Percentiles rank a stretch among this genome's conserved stretches.
phyloP scores from a whole-genome alignment of 2,113 vertebrate species.

The Pristiophorus japonicus region DNA sequence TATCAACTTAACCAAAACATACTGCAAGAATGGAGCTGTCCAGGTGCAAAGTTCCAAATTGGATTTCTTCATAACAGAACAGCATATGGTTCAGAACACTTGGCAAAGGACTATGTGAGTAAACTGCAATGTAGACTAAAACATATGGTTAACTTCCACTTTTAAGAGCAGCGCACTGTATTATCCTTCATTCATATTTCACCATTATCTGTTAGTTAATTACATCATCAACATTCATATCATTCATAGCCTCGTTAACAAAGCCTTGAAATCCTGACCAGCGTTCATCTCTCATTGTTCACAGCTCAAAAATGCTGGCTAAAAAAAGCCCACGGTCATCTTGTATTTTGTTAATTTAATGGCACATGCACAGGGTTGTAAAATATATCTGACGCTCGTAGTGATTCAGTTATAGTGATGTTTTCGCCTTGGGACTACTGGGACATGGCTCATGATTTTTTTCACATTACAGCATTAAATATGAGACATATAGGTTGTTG shows the following conservation, averaged over 20 bases:
- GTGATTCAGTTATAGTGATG: background rate
- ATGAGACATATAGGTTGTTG: background rate
- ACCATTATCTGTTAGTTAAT: background rate
- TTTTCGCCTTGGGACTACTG: background rate
- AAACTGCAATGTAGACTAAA: background rate
- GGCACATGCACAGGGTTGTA: background rate
- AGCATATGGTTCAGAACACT: constrained; percentile 2
- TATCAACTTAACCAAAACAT: background rate
- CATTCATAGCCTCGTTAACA: background rate
- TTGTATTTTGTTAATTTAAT: background rate
- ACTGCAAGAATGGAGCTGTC: background rate
- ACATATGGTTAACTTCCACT: background rate
- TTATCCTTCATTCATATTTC: constrained; percentile 10
- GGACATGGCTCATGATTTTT: background rate
- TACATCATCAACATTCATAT: background rate
- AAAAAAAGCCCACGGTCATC: background rate
- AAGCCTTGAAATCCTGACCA: background rate
- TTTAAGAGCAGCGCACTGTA: background rate
- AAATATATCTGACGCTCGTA: background rate
- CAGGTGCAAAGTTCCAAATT: background rate
- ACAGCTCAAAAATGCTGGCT: background rate
- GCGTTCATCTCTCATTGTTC: background rate
- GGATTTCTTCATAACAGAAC: constrained; percentile 3
- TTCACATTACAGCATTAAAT: background rate
- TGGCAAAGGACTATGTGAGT: constrained; percentile 8